These are phyloP conservation scores for Megamerina dolium DNA, from an alignment of 2,888 invertebrate species.

Conservation along the genomic window DNA sequence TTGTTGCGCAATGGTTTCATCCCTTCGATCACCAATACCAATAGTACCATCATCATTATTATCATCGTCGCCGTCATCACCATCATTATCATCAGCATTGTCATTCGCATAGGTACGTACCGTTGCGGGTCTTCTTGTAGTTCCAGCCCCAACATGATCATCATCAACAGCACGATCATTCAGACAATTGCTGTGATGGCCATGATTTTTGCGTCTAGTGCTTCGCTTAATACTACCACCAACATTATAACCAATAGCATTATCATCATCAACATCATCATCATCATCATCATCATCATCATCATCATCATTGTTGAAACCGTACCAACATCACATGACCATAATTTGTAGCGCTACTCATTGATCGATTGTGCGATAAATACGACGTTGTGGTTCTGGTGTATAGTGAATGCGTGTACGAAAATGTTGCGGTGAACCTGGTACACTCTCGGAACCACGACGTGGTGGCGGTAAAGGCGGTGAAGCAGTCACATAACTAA, in stretches of 20 bases:
- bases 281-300: conserved; percentile 7
- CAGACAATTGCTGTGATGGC: too few species aligned
- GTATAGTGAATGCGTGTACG: conserved; percentile 59
- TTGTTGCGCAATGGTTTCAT: too few species aligned
- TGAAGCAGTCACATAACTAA: conserved; percentile 51
- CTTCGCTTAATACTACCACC: too few species aligned
- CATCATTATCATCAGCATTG: not conserved
- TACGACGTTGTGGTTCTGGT: conserved; percentile 55
- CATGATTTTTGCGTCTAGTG: too few species aligned
- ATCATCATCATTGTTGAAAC: conserved; percentile 39
- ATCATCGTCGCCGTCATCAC: not conserved
- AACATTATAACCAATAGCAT: too few species aligned
- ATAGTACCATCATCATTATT: not conserved
- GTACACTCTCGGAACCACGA: conserved; percentile 63
- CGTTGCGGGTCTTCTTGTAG: too few species aligned
- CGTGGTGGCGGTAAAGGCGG: conserved; percentile 50
- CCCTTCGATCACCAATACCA: not conserved
- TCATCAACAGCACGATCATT: too few species aligned
- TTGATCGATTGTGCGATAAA: conserved; percentile 52
- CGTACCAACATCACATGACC: conserved; percentile 51
- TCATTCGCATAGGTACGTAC: too few species aligned
- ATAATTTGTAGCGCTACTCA: conserved; percentile 50
- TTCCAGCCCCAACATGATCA: too few species aligned
- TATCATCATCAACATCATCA: not conserved
- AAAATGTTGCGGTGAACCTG: conserved; percentile 63